A percentile compares a stretch with the other conserved stretches of the same genome.
Evolutionary conservation across 2,888 invertebrate genomes (phyloP).

Genomic region (Tetropium fuscum): DNA sequence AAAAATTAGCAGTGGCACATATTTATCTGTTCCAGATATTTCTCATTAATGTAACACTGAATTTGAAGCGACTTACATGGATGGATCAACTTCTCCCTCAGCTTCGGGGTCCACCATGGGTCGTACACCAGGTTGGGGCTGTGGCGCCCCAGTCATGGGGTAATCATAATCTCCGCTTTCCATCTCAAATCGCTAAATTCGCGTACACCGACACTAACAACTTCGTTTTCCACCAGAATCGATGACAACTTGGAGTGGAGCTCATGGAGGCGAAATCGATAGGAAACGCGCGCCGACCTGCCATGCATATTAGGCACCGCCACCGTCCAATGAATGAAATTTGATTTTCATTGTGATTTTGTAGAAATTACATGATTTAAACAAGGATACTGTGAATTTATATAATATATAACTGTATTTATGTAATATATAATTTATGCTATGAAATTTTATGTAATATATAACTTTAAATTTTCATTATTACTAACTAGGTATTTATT

Average conservation of each 20-base stretch:
- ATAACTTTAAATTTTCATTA: too few species aligned
- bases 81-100: constrained; percentile 87
- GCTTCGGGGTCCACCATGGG: constrained; percentile 88
- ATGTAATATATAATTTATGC: too few species aligned
- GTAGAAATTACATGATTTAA: neutral
- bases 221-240: constrained; percentile 19
- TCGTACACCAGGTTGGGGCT: constrained; percentile 64
- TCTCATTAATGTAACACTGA: neutral
- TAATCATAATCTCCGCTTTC: constrained; percentile 20
- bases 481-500: too few species aligned
- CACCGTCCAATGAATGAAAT: constrained; percentile 16
- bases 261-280: constrained; percentile 21
- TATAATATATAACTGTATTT: too few species aligned
- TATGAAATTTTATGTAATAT: too few species aligned
- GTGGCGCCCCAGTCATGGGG: constrained; percentile 29
- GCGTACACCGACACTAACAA: constrained; percentile 16
- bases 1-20: too few species aligned
- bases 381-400: too few species aligned
- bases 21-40: too few species aligned
- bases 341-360: neutral
- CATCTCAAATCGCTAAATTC: constrained; percentile 20
- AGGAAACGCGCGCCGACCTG: constrained; percentile 12
- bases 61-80: constrained; percentile 73
- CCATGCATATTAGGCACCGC: constrained; percentile 9
- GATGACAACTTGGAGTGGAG: constrained; percentile 12